Evolutionary conservation across 2,797 vertebrate species (phyloP).

Genomic region (Hydrocynus forskahlii): DNA sequence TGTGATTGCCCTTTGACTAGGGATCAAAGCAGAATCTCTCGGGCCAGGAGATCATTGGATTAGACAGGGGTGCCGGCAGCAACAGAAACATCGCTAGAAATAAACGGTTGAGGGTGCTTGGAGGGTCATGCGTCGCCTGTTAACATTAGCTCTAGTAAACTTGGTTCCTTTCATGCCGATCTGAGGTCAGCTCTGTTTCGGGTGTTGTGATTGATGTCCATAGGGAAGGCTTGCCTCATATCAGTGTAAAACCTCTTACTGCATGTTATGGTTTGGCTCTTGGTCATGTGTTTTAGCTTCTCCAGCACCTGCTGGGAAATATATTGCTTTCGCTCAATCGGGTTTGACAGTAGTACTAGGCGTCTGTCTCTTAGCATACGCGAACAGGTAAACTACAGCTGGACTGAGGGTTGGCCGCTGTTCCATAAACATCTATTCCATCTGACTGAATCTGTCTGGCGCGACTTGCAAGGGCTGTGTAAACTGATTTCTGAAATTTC

Average conservation of each 20-base stretch:
- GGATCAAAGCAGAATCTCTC: constrained; percentile 52
- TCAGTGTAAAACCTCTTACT: background rate
- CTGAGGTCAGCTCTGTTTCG: constrained; percentile 1
- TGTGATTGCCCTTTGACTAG: constrained; percentile 59
- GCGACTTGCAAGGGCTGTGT: background rate
- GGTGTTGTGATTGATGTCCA: background rate
- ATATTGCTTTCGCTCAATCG: background rate
- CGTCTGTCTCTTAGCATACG: no score
- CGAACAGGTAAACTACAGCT: background rate
- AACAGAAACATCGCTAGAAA: constrained; percentile 54
- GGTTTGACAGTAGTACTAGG: background rate
- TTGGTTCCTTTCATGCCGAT: background rate
- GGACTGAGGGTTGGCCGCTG: background rate
- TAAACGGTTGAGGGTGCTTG: constrained; percentile 28
- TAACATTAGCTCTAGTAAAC: background rate
- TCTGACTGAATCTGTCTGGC: constrained; percentile 12
- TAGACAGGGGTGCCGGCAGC: constrained; percentile 47
- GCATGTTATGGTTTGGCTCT: background rate
- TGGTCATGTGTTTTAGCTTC: background rate
- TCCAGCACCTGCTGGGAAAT: constrained; percentile 4
- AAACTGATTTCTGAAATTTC: constrained; percentile 20
- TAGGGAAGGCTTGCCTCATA: background rate
- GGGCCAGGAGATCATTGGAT: constrained; percentile 52
- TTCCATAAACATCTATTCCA: constrained; percentile 4
- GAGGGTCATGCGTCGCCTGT: constrained; percentile 21